Evolutionary conservation across 2,888 invertebrate species (phyloP), one percentile per base, ranked within the genome.

Genomic region (Osmoderma eremita): DNA sequence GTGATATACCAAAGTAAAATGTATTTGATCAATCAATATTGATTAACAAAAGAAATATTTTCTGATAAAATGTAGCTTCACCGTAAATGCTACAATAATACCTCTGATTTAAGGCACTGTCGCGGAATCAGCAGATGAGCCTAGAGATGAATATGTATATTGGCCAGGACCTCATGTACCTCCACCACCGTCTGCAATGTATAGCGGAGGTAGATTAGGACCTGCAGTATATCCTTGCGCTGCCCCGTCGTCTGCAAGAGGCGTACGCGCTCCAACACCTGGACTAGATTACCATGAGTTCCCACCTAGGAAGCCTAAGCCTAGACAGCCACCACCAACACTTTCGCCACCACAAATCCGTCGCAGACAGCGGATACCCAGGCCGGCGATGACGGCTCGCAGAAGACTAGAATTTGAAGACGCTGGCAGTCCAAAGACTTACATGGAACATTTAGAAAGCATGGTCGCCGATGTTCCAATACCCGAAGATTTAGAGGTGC

Each of bases 391-490:
- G 24, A 45, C 30, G 12, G 58, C 58, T 45, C 58, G 58, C 6
- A 61, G 18, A 30, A 24, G 48, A 13, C 17, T 61, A 18, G 45
- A 48, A 1, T 61, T 61, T 18, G 45, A 61, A 20, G n/a, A 48
- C 5, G n/a, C 24, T 4, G 30, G 30, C n/a, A 41, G 13, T 13
- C 41, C 56, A 3, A 53, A 53, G 38, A 38, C 53, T 10, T 45
- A 45, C 15, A 20, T 30, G 22, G 58, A 61, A 45, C 17, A 61
- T 30, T 45, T 61, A 38, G 65, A 68, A n/a, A 45, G 61, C 1
- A 22, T 65, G 36, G 65, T 68, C 6, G 68, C 50, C 0, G 65
- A 68, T 17, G 49, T 68, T 4, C 61, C 58, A 5, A 13, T 12
- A 53, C 67, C 62, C 10, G 62, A 53, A 42, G 53, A 67, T 38